Percentiles rank a stretch among this genome's conserved stretches.
phyloP scores from a whole-genome alignment of 2,113 vertebrate genomes.

The Parus major region DNA sequence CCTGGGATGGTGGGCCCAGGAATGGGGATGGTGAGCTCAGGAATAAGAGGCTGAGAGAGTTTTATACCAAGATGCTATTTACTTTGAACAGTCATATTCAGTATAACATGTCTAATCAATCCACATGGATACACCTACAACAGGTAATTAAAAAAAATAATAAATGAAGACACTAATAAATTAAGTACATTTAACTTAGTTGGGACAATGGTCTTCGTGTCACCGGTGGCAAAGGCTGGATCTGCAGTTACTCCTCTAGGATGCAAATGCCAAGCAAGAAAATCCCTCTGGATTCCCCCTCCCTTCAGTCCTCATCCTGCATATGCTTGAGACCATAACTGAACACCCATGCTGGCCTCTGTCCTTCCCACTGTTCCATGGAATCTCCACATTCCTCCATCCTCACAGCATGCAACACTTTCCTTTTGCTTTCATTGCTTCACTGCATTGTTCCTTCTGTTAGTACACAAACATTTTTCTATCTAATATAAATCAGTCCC shows the following conservation, averaged over 20 bases:
- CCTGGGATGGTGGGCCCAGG: not conserved
- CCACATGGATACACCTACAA: not conserved
- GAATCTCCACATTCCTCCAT: not conserved
- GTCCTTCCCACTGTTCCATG: not conserved
- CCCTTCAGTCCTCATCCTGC: not conserved
- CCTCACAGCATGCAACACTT: conserved; percentile 3
- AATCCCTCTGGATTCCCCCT: not conserved
- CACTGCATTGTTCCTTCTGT: not conserved
- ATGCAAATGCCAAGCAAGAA: not conserved
- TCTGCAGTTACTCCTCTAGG: not conserved
- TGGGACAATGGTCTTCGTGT: not conserved
- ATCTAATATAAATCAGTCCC: not conserved
- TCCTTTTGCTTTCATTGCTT: not conserved
- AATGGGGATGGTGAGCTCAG: not conserved
- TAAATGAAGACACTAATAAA: conserved; percentile 51
- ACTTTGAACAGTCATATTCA: conserved; percentile 19
- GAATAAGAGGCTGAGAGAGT: conserved; percentile 37
- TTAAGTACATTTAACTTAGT: conserved; percentile 57
- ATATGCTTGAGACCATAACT: not conserved
- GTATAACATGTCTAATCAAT: not conserved
- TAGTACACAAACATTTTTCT: not conserved
- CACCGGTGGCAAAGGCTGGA: not conserved
- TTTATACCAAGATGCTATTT: conserved; percentile 52
- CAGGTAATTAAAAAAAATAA: conserved; percentile 16
- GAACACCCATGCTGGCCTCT: not conserved